Evolutionary conservation across 1,140 invertebrate genomes (phyloP).

Genomic region (Pseudobourletiella spinata): DNA sequence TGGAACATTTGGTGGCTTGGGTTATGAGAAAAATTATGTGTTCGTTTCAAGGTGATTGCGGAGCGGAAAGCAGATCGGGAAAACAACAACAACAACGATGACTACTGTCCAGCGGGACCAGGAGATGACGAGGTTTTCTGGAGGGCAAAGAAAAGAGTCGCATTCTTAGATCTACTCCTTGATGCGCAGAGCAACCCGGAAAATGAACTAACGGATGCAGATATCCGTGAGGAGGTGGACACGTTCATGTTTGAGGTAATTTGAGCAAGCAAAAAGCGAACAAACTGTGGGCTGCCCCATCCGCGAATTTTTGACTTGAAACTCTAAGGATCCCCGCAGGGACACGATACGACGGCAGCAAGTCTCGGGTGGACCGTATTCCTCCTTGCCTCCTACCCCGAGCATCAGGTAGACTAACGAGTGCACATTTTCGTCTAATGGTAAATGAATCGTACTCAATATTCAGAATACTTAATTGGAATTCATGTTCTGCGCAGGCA

Average conservation of each 20-base stretch:
- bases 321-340: too few relatives aligned
- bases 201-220: conserved; percentile 6
- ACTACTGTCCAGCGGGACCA: not conserved
- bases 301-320: too few relatives aligned
- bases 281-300: not conserved
- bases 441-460: not conserved
- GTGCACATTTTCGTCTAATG: not conserved
- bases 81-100: not conserved
- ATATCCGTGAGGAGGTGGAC: conserved; percentile 23
- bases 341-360: conserved; percentile 10
- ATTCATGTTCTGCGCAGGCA: not conserved
- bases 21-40: not conserved
- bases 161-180: conserved; percentile 6
- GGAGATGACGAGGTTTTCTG: not conserved
- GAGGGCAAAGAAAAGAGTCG: not conserved
- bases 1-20: too few relatives aligned
- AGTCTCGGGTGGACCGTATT: conserved; percentile 71
- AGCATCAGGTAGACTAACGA: conserved; percentile 51
- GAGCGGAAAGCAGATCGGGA: not conserved
- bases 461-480: not conserved
- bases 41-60: not conserved
- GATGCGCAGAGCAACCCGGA: not conserved
- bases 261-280: not conserved
- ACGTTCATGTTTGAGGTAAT: conserved; percentile 26
- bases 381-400: conserved; percentile 66